Base-by-base conservation (phyloP, 2,797 vertebrate species). In the Aeoliscus strigatus region DNA sequence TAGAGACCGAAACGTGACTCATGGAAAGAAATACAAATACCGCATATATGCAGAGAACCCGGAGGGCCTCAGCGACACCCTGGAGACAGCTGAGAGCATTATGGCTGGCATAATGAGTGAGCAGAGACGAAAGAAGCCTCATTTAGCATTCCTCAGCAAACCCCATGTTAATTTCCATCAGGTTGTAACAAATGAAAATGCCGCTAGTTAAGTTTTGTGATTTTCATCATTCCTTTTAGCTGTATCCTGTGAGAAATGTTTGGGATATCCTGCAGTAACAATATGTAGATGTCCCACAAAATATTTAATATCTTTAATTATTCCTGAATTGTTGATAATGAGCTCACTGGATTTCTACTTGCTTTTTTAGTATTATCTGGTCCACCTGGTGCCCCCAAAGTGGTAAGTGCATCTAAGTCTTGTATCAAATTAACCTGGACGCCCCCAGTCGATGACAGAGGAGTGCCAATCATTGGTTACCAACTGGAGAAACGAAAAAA, bases 401-500 rank as follows among this genome's bases (percentile, higher is more conserved):
- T 92, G 25, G 55, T 87, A 25, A 85, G 81, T n/a, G 59, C 86
- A 35, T 88, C 81, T 43, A 91, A 79, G 65, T 82, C 77, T 24
- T 73, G 66, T 30, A 78, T 93, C 68, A 84, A 80, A 0, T 70
- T 94, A 39, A 77, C 76, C 3, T 93, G 92, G 92, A 79, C 58
- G 0, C 71, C 82, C 4, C 91, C 92, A 1, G 51, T 12, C 27
- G 85, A 89, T 13, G 77, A 82, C 0, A 81, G 79, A 34, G 81
- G 80, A 4, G 86, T 77, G 52, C 64, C 52, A 0, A 82, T 93
- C 39, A 59, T 85, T 48, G 91, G 92, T 14, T 95, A 94, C 47
- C 46, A 88, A 0, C 0, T 93, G 9, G 92, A 94, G 36, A 93
- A 93, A 50, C 64, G 83, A 26, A 91, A 90, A 76, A 90, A 86